These are phyloP conservation scores for Balaeniceps rex DNA, from an alignment of 2,113 vertebrate genomes.

Conservation along the genomic window DNA sequence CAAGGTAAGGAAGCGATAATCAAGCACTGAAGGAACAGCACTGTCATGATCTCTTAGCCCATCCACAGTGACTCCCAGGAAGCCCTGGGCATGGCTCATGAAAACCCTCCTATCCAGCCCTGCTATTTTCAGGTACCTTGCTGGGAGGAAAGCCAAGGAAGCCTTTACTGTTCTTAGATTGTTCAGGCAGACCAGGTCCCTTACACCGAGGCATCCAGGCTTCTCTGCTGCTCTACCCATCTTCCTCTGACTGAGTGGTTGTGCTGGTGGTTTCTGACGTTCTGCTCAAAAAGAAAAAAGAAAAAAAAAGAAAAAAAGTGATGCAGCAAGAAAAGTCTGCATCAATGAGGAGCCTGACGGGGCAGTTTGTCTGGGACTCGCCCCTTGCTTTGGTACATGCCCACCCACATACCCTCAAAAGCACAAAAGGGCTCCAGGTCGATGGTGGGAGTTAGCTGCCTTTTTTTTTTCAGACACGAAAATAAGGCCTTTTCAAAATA, in stretches of 20 bases:
- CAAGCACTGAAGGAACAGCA: not conserved
- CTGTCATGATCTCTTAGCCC: not conserved
- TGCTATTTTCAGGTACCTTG: not conserved
- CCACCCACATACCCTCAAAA: no score
- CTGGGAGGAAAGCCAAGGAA: not conserved
- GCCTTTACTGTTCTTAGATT: not conserved
- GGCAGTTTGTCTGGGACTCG: not conserved
- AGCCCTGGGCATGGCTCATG: not conserved
- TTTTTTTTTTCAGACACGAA: not conserved
- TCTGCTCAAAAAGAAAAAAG: not conserved
- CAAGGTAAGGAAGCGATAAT: not conserved
- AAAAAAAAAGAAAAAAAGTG: no score
- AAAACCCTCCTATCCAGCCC: not conserved
- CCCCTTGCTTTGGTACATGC: not conserved
- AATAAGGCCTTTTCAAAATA: not conserved
- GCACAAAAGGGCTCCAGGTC: not conserved
- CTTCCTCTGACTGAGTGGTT: not conserved
- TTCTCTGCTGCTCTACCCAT: not conserved
- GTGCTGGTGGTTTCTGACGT: not conserved
- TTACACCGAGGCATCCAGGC: not conserved
- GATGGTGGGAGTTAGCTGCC: not conserved
- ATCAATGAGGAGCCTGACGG: not conserved
- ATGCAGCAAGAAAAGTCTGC: not conserved
- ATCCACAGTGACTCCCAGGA: not conserved
- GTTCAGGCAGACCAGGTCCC: not conserved